A percentile compares a stretch with the other conserved stretches of the same genome.
Evolutionary conservation across 2,797 vertebrate species (phyloP).

Genomic region (Crocodylus rhombifer): DNA sequence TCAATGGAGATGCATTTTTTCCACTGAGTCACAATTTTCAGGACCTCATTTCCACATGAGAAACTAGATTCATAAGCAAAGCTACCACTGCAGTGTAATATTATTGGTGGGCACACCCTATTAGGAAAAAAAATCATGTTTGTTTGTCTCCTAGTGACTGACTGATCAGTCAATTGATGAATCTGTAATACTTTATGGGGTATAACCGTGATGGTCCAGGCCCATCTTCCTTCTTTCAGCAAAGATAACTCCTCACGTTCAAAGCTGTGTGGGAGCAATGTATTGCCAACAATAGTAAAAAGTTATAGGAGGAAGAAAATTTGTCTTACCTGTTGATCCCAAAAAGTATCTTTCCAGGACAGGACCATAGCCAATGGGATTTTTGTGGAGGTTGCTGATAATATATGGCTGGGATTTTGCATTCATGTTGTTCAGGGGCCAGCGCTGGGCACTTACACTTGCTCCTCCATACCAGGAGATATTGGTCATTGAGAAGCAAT

Average conservation of each 20-base stretch:
- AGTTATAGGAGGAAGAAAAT: rapidly evolving
- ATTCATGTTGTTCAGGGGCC: slow-evolving; percentile 89
- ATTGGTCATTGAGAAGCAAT: slow-evolving; percentile 92
- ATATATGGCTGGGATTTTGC: slow-evolving; percentile 86
- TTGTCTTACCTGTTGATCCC: slow-evolving; percentile 86
- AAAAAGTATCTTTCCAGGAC: slow-evolving; percentile 91
- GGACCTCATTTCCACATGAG: neutral
- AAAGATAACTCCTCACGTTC: neutral
- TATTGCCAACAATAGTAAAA: rapidly evolving
- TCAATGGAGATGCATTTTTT: neutral
- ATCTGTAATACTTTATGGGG: neutral
- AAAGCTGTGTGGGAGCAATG: neutral
- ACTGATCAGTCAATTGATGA: too few species aligned
- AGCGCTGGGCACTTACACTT: slow-evolving; percentile 83
- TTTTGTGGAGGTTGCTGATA: slow-evolving; percentile 83
- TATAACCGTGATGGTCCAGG: neutral
- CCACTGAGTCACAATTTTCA: neutral
- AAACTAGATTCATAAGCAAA: neutral
- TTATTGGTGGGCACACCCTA: too few species aligned
- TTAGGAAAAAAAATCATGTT: too few species aligned
- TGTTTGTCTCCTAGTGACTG: too few species aligned
- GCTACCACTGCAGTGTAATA: too few species aligned
- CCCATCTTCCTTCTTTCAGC: neutral
- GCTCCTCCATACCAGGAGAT: slow-evolving; percentile 93
- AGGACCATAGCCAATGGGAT: slow-evolving; percentile 86